Percentiles rank a stretch among this genome's conserved stretches.
Evolutionary conservation across 2,888 invertebrate species (phyloP).

Genomic region (Eulithis testata): DNA sequence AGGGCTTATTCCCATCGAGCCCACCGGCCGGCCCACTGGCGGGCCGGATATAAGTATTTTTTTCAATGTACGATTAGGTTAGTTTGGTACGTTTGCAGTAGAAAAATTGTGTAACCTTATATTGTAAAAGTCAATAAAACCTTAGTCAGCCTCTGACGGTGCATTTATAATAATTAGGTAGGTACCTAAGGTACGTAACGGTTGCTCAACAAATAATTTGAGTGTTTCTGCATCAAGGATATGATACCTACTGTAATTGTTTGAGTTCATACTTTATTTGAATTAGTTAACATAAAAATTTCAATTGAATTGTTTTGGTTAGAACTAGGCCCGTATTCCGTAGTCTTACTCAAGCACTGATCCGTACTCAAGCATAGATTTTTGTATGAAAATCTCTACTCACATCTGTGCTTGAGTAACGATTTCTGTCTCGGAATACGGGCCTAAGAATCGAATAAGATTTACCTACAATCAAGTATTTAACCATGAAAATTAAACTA

Average conservation of each 20-base stretch:
- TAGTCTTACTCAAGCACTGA: too few relatives aligned
- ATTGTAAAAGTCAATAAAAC: slow-evolving; percentile 1
- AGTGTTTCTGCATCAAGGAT: slow-evolving; percentile 35
- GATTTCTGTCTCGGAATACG: too few relatives aligned
- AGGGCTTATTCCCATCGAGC: too few relatives aligned
- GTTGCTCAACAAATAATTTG: slow-evolving; percentile 34
- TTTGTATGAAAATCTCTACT: too few relatives aligned
- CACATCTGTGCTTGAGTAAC: too few relatives aligned
- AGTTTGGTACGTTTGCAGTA: not conserved
- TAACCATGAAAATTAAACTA: too few relatives aligned
- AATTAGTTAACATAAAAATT: slow-evolving; percentile 5
- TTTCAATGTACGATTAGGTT: not conserved
- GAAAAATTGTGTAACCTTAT: not conserved
- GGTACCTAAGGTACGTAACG: slow-evolving; percentile 4
- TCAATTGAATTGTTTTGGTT: not conserved
- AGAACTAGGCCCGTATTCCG: too few relatives aligned
- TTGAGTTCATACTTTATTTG: slow-evolving; percentile 31
- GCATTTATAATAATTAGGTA: slow-evolving; percentile 30
- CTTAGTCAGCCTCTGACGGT: slow-evolving; percentile 4
- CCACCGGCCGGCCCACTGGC: too few relatives aligned
- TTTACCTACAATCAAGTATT: too few relatives aligned
- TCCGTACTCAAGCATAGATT: too few relatives aligned
- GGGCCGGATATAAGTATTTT: too few relatives aligned
- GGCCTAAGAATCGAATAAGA: too few relatives aligned
- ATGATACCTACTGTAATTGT: slow-evolving; percentile 34